Evolutionary conservation across 1,140 invertebrate species (phyloP), one percentile per base, ranked within the genome.

Genomic region (Zaprionus lachaisei): DNA sequence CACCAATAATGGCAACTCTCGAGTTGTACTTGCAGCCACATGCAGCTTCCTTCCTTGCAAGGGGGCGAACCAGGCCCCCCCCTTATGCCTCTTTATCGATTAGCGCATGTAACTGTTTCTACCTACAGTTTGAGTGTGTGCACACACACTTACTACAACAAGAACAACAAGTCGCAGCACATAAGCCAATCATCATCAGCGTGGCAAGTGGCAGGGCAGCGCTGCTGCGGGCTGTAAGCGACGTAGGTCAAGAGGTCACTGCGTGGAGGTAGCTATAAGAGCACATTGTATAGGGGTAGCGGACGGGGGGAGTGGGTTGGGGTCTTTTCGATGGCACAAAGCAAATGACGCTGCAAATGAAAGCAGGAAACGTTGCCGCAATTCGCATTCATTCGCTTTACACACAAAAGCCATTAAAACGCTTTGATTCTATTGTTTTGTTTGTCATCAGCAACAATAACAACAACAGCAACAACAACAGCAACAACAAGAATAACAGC

Each of bases 391-490:
- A 89, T 89, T 89, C 85, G 90, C 80, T 89, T 85, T 85, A 89
- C 85, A 89, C 85, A 89, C 86, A 89, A 89, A 89, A 89, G 85
- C 85, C 85, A 89, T 89, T 89, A 89, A 75, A 90, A 80, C 79
- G 85, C 85, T 89, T 91, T 89, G 85, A 90, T 90, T 89, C 81
- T 60, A 90, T 89, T 90, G 85, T 89, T 90, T 90, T 89, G 85
- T 90, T 90, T 89, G 85, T 85, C 85, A 85, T 90, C 85, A 86
- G 72, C 79, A 85, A 67, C 79, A 85, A 70, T 77, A 73, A n/a
- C 71, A 78, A 34, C 58, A 82, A 28, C 58, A 72, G 55, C 41
- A 66, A 41, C 61, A 57, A 17, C 37, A 66, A 22, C 17, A 26
- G 63, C 49, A 14, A 38, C 20, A 72, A 22, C 17, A 75, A 55